Evolutionary conservation across 2,888 invertebrate genomes (phyloP).

Genomic region (Hirudinaria manillensis): DNA sequence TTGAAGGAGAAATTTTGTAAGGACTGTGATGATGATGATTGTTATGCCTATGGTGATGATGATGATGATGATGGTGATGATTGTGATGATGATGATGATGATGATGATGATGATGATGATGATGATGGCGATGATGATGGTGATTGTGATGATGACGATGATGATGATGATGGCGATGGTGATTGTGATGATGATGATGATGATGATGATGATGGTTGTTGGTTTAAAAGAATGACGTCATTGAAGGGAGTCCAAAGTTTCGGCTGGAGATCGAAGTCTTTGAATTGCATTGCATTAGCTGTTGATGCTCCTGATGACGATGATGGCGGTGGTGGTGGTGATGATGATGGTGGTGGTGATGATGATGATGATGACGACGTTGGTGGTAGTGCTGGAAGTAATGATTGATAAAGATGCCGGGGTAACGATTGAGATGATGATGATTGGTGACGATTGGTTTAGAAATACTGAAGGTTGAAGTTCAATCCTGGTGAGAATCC

Average conservation of each 20-base stretch:
- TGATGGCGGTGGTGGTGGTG: constrained; percentile 32
- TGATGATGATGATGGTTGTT: constrained; percentile 10
- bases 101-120: constrained; percentile 34
- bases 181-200: constrained; percentile 33
- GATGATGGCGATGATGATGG: constrained; percentile 34
- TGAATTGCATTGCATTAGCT: constrained; percentile 6
- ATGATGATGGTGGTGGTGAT: constrained; percentile 34
- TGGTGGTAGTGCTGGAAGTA: constrained; percentile 15
- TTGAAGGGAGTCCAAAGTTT: background rate
- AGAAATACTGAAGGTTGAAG: no score
- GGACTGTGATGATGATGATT: background rate
- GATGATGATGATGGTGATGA: constrained; percentile 27
- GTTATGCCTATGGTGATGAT: constrained; percentile 1
- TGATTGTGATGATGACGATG: constrained; percentile 34
- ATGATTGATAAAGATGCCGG: background rate
- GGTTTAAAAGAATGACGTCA: background rate
- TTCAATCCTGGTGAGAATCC: no score
- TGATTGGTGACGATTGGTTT: no score
- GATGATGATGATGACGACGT: constrained; percentile 35
- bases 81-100: constrained; percentile 19
- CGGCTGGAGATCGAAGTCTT: background rate
- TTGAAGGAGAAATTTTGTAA: background rate
- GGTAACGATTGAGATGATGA: no score
- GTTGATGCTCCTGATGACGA: constrained; percentile 29
- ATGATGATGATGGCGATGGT: constrained; percentile 34